phyloP scores from a whole-genome alignment of 2,888 invertebrate genomes.

The Phyto melanocephala region DNA sequence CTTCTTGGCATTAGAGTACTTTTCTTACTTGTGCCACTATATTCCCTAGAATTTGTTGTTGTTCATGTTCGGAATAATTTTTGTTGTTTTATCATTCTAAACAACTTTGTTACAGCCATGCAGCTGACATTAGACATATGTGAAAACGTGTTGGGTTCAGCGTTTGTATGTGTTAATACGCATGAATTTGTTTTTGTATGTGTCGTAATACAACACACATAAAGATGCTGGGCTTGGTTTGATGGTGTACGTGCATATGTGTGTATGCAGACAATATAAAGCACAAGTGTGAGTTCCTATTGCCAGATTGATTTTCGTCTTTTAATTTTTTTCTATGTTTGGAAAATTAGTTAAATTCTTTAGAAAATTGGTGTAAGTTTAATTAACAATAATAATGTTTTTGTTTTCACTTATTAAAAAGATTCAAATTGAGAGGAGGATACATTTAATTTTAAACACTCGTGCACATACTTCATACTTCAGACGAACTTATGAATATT shows the following conservation, averaged over 20 bases:
- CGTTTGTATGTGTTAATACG: slow-evolving; percentile 55
- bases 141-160: slow-evolving; percentile 58
- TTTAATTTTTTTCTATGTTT: background rate
- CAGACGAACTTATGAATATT: too few species aligned
- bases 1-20: background rate
- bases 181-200: slow-evolving; percentile 22
- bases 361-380: slow-evolving; percentile 55
- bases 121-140: slow-evolving; percentile 62
- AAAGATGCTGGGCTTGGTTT: background rate
- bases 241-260: background rate
- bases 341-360: slow-evolving; percentile 53
- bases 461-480: too few species aligned
- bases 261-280: background rate
- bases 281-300: background rate
- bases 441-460: too few species aligned
- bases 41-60: slow-evolving; percentile 11
- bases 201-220: slow-evolving; percentile 2
- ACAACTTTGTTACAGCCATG: slow-evolving; percentile 59
- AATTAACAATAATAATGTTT: slow-evolving; percentile 57
- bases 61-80: slow-evolving; percentile 1
- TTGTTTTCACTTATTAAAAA: slow-evolving; percentile 7
- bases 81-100: slow-evolving; percentile 9
- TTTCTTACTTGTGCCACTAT: background rate
- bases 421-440: slow-evolving; percentile 19
- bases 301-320: background rate